A percentile compares a stretch with the other conserved stretches of the same genome.
phyloP scores from a whole-genome alignment of 2,113 vertebrate genomes.

The Picathartes gymnocephalus region DNA sequence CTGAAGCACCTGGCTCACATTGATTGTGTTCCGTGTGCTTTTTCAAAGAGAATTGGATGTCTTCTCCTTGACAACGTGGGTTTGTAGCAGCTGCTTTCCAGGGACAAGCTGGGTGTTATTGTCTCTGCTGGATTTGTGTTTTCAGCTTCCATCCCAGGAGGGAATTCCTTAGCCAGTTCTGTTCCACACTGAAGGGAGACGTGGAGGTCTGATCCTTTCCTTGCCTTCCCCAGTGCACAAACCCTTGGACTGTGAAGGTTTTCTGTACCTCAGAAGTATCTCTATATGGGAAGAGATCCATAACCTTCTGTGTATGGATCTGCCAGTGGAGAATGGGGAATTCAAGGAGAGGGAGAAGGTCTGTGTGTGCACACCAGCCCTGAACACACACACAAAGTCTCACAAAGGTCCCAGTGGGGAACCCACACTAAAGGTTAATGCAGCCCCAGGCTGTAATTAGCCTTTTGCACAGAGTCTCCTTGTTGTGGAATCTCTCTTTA shows the following conservation, averaged over 20 bases:
- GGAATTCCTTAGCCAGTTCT: background rate
- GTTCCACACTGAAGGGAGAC: background rate
- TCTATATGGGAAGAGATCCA: background rate
- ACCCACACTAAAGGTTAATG: constrained; percentile 60
- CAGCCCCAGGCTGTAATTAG: constrained; percentile 68
- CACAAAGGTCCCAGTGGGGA: constrained; percentile 49
- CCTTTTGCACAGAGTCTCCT: constrained; percentile 61
- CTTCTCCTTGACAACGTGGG: background rate
- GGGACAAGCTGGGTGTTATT: background rate
- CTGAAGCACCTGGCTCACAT: background rate
- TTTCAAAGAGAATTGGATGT: background rate
- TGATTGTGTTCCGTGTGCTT: background rate
- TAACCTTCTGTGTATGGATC: background rate
- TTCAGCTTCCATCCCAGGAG: background rate
- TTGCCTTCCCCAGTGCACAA: background rate
- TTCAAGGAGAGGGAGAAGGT: constrained; percentile 5
- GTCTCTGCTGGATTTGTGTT: background rate
- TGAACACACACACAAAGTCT: background rate
- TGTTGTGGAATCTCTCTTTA: constrained; percentile 65
- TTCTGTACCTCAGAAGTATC: background rate
- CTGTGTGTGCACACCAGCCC: background rate
- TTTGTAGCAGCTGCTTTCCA: background rate
- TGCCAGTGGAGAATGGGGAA: background rate
- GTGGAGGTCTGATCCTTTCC: background rate
- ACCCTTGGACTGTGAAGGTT: background rate